Evolutionary conservation across 2,797 vertebrate genomes (phyloP).

Genomic region (Stomatorhinus walkeri): DNA sequence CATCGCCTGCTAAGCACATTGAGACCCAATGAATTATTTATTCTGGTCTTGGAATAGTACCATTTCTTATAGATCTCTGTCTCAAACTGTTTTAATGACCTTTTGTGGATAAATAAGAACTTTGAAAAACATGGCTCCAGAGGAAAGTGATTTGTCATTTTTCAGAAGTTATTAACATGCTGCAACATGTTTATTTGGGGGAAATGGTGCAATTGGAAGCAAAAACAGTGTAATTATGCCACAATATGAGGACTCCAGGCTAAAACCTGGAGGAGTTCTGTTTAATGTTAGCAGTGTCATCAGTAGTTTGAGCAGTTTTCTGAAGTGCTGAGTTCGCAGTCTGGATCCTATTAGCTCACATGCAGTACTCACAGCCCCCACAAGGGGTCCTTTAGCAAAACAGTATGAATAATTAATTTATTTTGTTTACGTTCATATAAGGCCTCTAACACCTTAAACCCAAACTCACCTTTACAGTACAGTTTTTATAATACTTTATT

Average conservation of each 20-base stretch:
- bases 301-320: not conserved
- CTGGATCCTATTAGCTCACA: not conserved
- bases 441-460: not conserved
- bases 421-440: not conserved
- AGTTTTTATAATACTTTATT: not conserved
- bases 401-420: not conserved
- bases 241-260: not conserved
- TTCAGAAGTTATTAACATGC: not conserved
- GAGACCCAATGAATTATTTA: not conserved
- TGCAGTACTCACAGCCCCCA: constrained; percentile 9
- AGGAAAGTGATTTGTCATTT: not conserved
- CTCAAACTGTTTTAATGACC: not conserved
- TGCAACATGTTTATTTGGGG: not conserved
- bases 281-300: not conserved
- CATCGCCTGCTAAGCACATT: not conserved
- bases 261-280: not conserved
- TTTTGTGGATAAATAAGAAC: not conserved
- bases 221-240: not conserved
- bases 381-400: not conserved
- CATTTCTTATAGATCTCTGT: not conserved
- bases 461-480: not conserved
- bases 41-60: constrained; percentile 2
- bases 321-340: not conserved
- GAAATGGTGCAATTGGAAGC: not conserved
- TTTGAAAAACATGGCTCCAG: not conserved